Base-by-base conservation (phyloP, 2,888 invertebrate species). In the Caenorhabditis wallacei region DNA sequence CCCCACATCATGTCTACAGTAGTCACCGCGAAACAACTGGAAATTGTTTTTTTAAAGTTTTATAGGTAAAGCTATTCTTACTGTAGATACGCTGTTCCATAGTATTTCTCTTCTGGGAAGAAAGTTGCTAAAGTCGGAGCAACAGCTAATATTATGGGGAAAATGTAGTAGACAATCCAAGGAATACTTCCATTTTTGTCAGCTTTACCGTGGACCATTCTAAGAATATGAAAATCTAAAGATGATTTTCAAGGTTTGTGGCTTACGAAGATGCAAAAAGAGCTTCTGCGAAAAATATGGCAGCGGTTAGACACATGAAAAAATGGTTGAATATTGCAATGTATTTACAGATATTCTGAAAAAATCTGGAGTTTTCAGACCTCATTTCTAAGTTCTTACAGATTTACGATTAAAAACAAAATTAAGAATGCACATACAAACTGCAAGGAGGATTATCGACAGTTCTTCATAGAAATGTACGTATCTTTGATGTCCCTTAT, bases 201-300 rank as follows among this genome's bases (percentile, higher is more conserved):
- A 11, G 86, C 63, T 61, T 80, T 82, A 48, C 82, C 85, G 61
- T 84, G 84, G 11, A 86, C 86, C 86, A 86, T 86, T 57, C 86
- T 86, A 51, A 64, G 78, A 54, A 18, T 24, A 35, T 18, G 2
- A 40, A 40, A 13, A 22, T 18, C 20, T 30, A 8, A 48, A 46
- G 16, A 51, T 22, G 18, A 26, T 54, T 20, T 30, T 30, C 30
- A 30, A 64, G n/a, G n/a, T n/a, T n/a, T n/a, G n/a, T n/a, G n/a
- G n/a, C 84, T 83, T 30, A 88, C 88, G 85, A 81, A 11, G 85
- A 75, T n/a, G 88, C 88, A 48, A 88, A 88, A 48, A 81, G 63
- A 18, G 87, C 84, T 22, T 88, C 88, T 18, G 85, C 82, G 1
- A 88, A 59, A 43, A 87, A 88, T 10, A 84, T 80, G 0, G 83